Percentiles rank a stretch among this genome's conserved stretches.
Evolutionary conservation across 92 coral and sea anemone genomes (phyloP).

Genomic region (Parazoanthus atlanticus): DNA sequence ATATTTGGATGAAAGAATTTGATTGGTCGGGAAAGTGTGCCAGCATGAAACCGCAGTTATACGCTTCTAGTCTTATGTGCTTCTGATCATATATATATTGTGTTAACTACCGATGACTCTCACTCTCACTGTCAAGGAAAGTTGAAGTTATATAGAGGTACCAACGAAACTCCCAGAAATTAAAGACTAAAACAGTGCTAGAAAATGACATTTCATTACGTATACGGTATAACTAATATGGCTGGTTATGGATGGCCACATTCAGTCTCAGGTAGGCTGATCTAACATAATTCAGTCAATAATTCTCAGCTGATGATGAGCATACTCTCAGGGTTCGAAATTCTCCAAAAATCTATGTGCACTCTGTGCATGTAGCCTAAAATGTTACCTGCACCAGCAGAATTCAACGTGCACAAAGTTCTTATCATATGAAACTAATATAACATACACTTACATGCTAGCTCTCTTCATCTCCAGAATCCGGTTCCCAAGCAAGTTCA

Average conservation of each 20-base stretch:
- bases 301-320: too few species aligned
- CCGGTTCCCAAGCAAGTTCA: neutral
- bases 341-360: slow-evolving; percentile 6
- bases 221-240: neutral
- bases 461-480: neutral
- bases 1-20: too few species aligned
- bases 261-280: slow-evolving; percentile 6
- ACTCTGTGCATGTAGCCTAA: slow-evolving; percentile 12
- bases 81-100: too few species aligned
- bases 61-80: too few species aligned
- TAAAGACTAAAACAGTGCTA: slow-evolving; percentile 7
- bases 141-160: slow-evolving; percentile 16
- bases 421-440: neutral
- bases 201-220: slow-evolving; percentile 2
- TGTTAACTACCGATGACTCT: slow-evolving; percentile 8
- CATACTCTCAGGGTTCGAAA: slow-evolving; percentile 5
- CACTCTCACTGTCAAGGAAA: slow-evolving; percentile 22
- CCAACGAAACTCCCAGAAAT: neutral
- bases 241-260: slow-evolving; percentile 5
- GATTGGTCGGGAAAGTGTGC: too few species aligned
- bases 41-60: too few species aligned
- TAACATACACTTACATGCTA: neutral
- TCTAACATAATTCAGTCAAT: too few species aligned
- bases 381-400: slow-evolving; percentile 19
- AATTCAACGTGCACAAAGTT: neutral